Base-by-base conservation (phyloP, 1,140 invertebrate species). In the Drepana arcuata region DNA sequence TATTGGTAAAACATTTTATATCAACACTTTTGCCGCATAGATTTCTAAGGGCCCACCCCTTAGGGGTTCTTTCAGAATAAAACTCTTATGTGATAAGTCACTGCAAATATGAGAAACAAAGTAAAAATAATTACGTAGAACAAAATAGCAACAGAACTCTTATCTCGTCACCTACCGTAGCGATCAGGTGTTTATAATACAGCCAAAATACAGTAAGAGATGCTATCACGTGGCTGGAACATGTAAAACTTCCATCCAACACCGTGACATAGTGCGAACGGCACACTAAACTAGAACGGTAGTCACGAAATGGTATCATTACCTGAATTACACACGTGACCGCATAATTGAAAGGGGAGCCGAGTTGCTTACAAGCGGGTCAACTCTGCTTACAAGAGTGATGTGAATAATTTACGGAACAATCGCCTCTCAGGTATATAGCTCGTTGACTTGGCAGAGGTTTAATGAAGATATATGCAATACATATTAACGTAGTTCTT, bases 201-300 rank as follows among this genome's bases (percentile, higher is more conserved):
- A n/a, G n/a, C 18, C 34, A 37, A 43, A 43, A 14, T 36, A n/a
- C 37, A 26, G 7, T n/a, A 14, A 13, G 18, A 32, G 38, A 51
- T 46, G 27, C 37, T 36, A 46, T 53, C 44, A 41, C 40, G 38
- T 41, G 21, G 24, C 18, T 38, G 31, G 46, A 48, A 58, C 64
- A 64, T 51, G 52, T 59, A 64, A 67, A n/a, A n/a, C 38, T 46
- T 59, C 54, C 64, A 68, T 68, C 65, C 59, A 57, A 53, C 58
- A 62, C 61, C 61, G 65, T 35, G 29, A 40, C 47, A 57, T 46
- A 42, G 36, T 34, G 46, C 36, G 44, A 61, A 55, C 41, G 49
- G 41, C 42, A 41, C 41, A 51, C 43, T 47, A 58, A 67, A 55
- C 48, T 50, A 29, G 32, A 54, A 59, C 50, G 37, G 37, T 31